These are phyloP conservation scores for Tachina grossa DNA, from an alignment of 2,888 invertebrate species.

Conservation along the genomic window DNA sequence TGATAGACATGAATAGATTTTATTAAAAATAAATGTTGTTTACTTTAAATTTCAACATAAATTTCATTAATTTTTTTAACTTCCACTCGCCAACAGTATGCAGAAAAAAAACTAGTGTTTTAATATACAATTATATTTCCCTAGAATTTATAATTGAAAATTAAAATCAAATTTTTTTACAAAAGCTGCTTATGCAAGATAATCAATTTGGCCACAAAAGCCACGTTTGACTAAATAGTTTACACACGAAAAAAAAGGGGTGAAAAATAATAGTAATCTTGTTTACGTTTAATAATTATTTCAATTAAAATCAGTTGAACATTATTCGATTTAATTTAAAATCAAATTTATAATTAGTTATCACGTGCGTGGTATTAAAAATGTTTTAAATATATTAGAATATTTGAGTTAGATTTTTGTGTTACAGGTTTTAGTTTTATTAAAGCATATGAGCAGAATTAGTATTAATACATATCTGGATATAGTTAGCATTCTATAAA, in stretches of 20 bases:
- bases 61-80: neutral
- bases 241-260: neutral
- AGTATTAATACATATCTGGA: too few relatives aligned
- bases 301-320: constrained; percentile 9
- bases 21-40: neutral
- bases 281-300: constrained; percentile 40
- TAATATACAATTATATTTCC: constrained; percentile 20
- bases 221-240: constrained; percentile 32
- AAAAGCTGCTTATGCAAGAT: constrained; percentile 7
- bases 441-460: too few relatives aligned
- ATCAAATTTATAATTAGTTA: neutral
- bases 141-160: constrained; percentile 37
- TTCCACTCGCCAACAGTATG: neutral
- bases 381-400: neutral
- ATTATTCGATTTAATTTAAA: neutral
- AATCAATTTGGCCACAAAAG: constrained; percentile 47
- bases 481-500: too few relatives aligned
- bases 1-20: too few relatives aligned
- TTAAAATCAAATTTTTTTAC: constrained; percentile 7
- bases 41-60: neutral
- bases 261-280: constrained; percentile 12
- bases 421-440: too few relatives aligned
- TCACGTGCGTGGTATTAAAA: neutral
- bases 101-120: neutral
- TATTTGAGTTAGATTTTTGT: neutral